A percentile compares a stretch with the other conserved stretches of the same genome.
Conservation (phyloP, 1,140 invertebrate genomes). For the Eurosta solidaginis region DNA sequence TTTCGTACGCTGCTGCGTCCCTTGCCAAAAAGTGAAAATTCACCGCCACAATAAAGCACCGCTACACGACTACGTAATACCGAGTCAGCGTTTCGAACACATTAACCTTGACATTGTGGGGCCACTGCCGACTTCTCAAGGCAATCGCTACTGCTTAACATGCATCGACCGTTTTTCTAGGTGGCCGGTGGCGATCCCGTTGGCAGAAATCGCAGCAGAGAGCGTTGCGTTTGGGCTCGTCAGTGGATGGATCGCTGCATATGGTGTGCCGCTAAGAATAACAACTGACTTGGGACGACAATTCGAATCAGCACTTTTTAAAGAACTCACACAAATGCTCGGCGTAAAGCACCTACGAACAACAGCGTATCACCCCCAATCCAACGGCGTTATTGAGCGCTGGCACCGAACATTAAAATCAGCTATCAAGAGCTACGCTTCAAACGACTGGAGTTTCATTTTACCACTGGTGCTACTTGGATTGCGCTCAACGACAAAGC, state of each 20-base stretch:
- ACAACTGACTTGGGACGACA: constrained; percentile 55
- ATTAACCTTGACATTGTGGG: constrained; percentile 10
- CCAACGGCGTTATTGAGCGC: constrained; percentile 59
- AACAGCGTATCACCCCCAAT: no score
- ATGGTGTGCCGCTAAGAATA: constrained; percentile 45
- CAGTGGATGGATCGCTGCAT: constrained; percentile 46
- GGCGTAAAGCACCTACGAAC: constrained; percentile 45
- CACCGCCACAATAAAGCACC: no score
- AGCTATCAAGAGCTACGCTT: constrained; percentile 42
- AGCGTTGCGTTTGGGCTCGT: constrained; percentile 38
- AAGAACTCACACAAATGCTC: no score
- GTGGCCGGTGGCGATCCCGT: constrained; percentile 58
- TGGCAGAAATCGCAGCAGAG: constrained; percentile 55
- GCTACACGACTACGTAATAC: no score
- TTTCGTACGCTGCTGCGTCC: no score
- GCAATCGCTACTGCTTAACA: constrained; percentile 57
- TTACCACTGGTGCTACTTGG: constrained; percentile 45
- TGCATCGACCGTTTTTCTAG: constrained; percentile 60
- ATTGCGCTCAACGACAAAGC: constrained; percentile 35
- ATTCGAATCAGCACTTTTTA: no score
- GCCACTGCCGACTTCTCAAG: constrained; percentile 45
- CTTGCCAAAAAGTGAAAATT: no score
- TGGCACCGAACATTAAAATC: constrained; percentile 59
- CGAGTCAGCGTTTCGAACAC: no score
- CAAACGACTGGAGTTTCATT: constrained; percentile 35